Evolutionary conservation across 2,888 invertebrate genomes (phyloP).

Genomic region (Spodoptera littoralis): DNA sequence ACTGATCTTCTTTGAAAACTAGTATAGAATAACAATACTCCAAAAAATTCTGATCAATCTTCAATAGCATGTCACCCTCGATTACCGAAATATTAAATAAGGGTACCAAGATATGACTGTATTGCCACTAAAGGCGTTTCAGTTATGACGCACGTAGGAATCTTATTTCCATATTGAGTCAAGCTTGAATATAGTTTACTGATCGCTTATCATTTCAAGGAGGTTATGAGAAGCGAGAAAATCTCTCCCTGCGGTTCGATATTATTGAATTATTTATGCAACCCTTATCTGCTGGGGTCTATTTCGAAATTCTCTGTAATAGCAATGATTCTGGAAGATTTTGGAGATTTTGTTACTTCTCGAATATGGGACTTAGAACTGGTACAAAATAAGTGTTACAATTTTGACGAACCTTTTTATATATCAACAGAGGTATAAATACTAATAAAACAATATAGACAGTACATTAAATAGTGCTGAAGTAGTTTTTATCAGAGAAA

Average conservation of each 20-base stretch:
- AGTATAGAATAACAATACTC: background rate
- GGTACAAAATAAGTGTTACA: too few species aligned
- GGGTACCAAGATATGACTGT: background rate
- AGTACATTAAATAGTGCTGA: too few species aligned
- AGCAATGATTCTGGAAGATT: too few species aligned
- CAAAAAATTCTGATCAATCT: background rate
- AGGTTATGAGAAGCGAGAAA: constrained; percentile 12
- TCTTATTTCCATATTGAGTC: constrained; percentile 20
- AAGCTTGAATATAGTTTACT: constrained; percentile 15
- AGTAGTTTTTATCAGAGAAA: too few species aligned
- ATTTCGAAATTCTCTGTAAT: background rate
- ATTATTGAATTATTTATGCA: constrained; percentile 4
- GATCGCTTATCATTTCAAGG: constrained; percentile 7
- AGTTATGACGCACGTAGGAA: background rate
- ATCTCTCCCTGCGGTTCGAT: constrained; percentile 8
- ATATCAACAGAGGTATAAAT: too few species aligned
- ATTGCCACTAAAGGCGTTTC: background rate
- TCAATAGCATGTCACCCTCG: too few species aligned
- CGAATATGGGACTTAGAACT: too few species aligned
- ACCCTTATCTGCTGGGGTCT: background rate
- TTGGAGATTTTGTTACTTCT: too few species aligned
- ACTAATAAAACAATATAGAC: too few species aligned
- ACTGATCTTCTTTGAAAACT: background rate
- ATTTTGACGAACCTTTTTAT: too few species aligned
- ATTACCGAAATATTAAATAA: constrained; percentile 2